Evolutionary conservation across 2,113 vertebrate genomes (phyloP).

Genomic region (Cavia porcellus): DNA sequence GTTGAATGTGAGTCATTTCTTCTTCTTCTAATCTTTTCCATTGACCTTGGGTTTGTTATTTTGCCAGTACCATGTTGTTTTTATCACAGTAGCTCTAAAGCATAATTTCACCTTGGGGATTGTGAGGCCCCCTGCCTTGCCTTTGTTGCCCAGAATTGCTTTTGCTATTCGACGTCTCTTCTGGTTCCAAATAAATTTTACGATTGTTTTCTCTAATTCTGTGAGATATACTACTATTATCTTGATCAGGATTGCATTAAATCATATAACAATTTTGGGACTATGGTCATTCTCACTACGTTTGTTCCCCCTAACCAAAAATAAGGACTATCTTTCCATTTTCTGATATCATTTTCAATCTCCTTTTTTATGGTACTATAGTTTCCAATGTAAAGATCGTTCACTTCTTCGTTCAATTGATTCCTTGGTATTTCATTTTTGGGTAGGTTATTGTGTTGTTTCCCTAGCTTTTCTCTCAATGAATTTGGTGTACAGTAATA

Average conservation of each 20-base stretch:
- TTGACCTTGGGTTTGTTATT: not conserved
- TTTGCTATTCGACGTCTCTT: not conserved
- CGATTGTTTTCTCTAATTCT: not conserved
- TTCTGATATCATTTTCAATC: not conserved
- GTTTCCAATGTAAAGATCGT: not conserved
- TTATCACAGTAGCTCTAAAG: not conserved
- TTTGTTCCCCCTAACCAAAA: not conserved
- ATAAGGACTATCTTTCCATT: not conserved
- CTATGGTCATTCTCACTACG: not conserved
- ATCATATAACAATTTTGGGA: not conserved
- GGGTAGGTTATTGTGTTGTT: not conserved
- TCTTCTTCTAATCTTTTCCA: not conserved
- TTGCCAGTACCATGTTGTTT: not conserved
- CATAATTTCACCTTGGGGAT: not conserved
- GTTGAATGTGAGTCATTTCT: too few relatives aligned
- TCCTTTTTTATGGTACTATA: not conserved
- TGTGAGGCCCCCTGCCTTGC: not conserved
- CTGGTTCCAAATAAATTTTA: not conserved
- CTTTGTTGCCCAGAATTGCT: not conserved
- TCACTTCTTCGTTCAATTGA: not conserved
- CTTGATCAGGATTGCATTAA: not conserved
- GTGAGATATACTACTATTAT: not conserved
- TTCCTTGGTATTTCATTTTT: not conserved
- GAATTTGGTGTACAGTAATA: not conserved
- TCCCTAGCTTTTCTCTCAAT: not conserved